Evolutionary conservation across 2,888 invertebrate species (phyloP).

Genomic region (Drosophila austrosaltans): DNA sequence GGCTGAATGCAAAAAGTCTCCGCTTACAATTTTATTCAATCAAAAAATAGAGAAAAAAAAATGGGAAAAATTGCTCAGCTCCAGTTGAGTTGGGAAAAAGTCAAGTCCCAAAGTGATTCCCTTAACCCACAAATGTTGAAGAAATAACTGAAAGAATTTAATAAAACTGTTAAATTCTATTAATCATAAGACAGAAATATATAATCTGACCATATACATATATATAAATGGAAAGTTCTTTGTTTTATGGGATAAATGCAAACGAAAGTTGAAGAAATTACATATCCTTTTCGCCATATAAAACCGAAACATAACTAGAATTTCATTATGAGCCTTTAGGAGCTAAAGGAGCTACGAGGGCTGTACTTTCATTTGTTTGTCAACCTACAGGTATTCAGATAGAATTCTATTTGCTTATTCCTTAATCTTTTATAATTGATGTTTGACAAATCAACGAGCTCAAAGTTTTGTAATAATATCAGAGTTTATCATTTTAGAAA

Average conservation of each 20-base stretch:
- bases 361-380: too few relatives aligned
- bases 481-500: background rate
- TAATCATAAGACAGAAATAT: background rate
- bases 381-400: too few relatives aligned
- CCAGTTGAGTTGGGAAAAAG: conserved; percentile 6
- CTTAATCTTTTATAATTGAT: background rate
- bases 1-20: conserved; percentile 62
- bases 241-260: too few relatives aligned
- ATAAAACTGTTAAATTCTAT: background rate
- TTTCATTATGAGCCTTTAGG: too few relatives aligned
- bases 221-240: too few relatives aligned
- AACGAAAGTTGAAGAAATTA: too few relatives aligned
- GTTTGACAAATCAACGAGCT: background rate
- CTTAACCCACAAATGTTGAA: conserved; percentile 1
- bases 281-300: too few relatives aligned
- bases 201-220: background rate
- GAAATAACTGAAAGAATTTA: background rate
- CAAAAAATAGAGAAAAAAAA: conserved; percentile 44
- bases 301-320: too few relatives aligned
- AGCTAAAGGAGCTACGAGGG: too few relatives aligned
- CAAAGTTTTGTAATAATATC: background rate
- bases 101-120: conserved; percentile 27
- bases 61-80: background rate
- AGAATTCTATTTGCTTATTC: background rate
- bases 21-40: conserved; percentile 78